Evolutionary conservation across 1,140 invertebrate species (phyloP).

Genomic region (Contarinia nasturtii): DNA sequence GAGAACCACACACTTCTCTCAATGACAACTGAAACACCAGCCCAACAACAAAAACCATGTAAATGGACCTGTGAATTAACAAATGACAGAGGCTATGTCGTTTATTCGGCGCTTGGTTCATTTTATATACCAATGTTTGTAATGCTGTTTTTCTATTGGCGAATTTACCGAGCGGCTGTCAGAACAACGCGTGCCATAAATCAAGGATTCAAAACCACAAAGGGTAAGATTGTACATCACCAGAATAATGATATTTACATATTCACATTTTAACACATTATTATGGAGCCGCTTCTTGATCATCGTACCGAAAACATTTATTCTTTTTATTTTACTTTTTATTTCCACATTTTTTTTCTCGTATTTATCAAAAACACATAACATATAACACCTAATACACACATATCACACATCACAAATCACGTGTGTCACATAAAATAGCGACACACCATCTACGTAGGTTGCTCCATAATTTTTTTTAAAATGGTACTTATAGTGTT

Average conservation of each 20-base stretch:
- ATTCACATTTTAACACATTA: neutral
- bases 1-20: neutral
- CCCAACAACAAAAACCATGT: constrained; percentile 27
- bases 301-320: neutral
- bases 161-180: constrained; percentile 71
- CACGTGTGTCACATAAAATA: neutral
- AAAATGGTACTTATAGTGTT: too few relatives aligned
- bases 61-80: constrained; percentile 77
- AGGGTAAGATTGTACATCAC: constrained; percentile 32
- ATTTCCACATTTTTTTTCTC: too few relatives aligned
- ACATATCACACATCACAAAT: neutral
- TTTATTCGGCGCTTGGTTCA: constrained; percentile 79
- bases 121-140: constrained; percentile 86
- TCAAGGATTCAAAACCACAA: constrained; percentile 82
- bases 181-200: constrained; percentile 40
- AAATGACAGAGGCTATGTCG: constrained; percentile 70
- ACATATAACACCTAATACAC: neutral
- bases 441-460: too few relatives aligned
- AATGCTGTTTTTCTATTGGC: constrained; percentile 82
- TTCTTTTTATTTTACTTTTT: neutral
- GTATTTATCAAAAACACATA: too few relatives aligned
- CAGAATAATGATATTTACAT: neutral
- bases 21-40: constrained; percentile 3
- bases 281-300: too few relatives aligned
- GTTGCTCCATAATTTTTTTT: too few relatives aligned